phyloP scores from a whole-genome alignment of 2,797 vertebrate species.

The Micromesistius poutassou region DNA sequence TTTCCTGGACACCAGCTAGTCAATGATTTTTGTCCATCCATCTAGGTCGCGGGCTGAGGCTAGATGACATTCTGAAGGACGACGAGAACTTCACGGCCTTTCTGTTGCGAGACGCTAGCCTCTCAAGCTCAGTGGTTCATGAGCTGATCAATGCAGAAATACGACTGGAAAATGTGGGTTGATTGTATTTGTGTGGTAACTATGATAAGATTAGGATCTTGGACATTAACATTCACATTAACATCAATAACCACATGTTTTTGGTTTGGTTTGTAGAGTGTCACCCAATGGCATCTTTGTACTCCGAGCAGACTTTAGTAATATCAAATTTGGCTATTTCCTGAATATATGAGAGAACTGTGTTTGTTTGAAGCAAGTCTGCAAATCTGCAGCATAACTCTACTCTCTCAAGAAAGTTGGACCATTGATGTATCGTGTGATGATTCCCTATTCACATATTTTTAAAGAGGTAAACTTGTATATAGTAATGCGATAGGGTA shows the following conservation, averaged over 20 bases:
- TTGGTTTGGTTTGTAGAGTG: background rate
- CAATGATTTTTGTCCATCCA: conserved; percentile 9
- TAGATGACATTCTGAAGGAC: conserved; percentile 87
- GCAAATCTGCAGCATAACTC: too few species aligned
- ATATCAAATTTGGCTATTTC: background rate
- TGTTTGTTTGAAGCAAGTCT: background rate
- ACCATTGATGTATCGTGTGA: background rate
- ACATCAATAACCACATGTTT: background rate
- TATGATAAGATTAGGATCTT: background rate
- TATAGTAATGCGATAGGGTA: background rate
- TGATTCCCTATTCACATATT: background rate
- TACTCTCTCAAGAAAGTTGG: too few species aligned
- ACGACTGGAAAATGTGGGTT: conserved; percentile 84
- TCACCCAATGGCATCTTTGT: background rate
- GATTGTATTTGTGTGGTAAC: background rate
- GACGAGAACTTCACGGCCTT: conserved; percentile 84
- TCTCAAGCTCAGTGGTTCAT: conserved; percentile 78
- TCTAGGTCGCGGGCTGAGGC: conserved; percentile 84
- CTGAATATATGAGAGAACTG: background rate
- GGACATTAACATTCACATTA: background rate
- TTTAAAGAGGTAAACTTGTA: background rate
- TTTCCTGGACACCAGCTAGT: conserved; percentile 34
- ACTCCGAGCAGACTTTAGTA: background rate
- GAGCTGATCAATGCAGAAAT: conserved; percentile 84
- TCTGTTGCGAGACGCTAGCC: conserved; percentile 73